Percentiles rank a stretch among this genome's conserved stretches.
Evolutionary conservation across 2,888 invertebrate genomes (phyloP).

Genomic region (Drosophila lacicola): DNA sequence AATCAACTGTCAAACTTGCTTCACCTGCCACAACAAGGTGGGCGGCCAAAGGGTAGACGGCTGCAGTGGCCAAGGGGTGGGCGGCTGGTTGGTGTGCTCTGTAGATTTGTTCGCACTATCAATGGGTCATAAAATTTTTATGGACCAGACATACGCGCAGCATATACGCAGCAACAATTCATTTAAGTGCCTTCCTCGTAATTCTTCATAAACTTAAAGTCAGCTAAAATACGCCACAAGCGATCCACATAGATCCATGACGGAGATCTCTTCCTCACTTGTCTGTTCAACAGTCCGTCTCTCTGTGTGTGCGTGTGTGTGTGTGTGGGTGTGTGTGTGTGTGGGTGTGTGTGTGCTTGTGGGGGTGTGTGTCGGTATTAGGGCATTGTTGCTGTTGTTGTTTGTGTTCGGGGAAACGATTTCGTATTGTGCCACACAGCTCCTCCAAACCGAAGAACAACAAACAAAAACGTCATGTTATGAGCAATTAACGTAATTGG

Average conservation of each 20-base stretch:
- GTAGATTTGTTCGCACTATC: slow-evolving; percentile 83
- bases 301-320: slow-evolving; percentile 22
- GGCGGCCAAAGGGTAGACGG: slow-evolving; percentile 35
- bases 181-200: slow-evolving; percentile 78
- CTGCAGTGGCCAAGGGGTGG: background rate
- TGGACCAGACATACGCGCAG: slow-evolving; percentile 69
- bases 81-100: slow-evolving; percentile 2
- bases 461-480: slow-evolving; percentile 70
- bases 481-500: slow-evolving; percentile 77
- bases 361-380: slow-evolving; percentile 5
- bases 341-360: slow-evolving; percentile 18
- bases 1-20: slow-evolving; percentile 76
- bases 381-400: slow-evolving; percentile 35
- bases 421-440: slow-evolving; percentile 66
- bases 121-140: slow-evolving; percentile 85
- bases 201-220: slow-evolving; percentile 76
- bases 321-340: slow-evolving; percentile 10
- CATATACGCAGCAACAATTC: slow-evolving; percentile 69
- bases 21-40: slow-evolving; percentile 54
- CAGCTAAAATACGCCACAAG: slow-evolving; percentile 73
- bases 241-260: slow-evolving; percentile 50
- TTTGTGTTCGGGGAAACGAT: slow-evolving; percentile 66
- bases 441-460: slow-evolving; percentile 50
- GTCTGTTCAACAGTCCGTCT: slow-evolving; percentile 23
- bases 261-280: slow-evolving; percentile 42